Evolutionary conservation across 2,888 invertebrate genomes (phyloP), one percentile per base, ranked within the genome.

Genomic region (Cantharis nigra): DNA sequence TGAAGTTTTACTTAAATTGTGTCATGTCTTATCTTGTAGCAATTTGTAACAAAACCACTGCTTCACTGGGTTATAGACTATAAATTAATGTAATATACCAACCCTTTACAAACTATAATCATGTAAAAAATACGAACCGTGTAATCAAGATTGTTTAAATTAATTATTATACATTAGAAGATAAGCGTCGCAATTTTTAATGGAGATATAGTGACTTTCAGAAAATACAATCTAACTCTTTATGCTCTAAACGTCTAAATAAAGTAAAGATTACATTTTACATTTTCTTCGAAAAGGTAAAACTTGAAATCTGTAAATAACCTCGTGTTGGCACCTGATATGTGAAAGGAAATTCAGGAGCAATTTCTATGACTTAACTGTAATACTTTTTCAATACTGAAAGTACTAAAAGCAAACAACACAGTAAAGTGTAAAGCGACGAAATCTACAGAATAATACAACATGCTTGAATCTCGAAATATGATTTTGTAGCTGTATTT

Each of bases 11-110:
- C 65, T 67, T 23, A 67, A 67, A 67, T 67, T 67, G 26, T 67
- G 65, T 67, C 65, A 67, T 67, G 65, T 67, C 65, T 67, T 67
- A 67, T 67, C 65, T 67, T 23, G 26, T 67, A 67, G 65, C 26
- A 67, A 67, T 67, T 67, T 67, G 65, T 67, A 67, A 67, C 65
- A 67, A 67, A 67, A 67, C 65, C 65, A 67, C 65, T 67, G 23
- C 65, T 23, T n/a, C 9, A 67, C 65, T 23, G 20, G 65, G 26
- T 67, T 67, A 67, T 67, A 67, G 20, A 67, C 65, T 67, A 23
- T 20, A 67, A 67, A 67, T 67, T 67, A 67, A 67, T 67, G 65
- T 26, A 67, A 67, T 67, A 23, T 67, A 20, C 65, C 13, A 67
- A 67, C 20, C 65, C 49, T 49, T 49, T 49, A 49, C 49, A 49